Percentiles rank a stretch among this genome's conserved stretches.
These are phyloP conservation scores for Corbicula japonica DNA, from an alignment of 2,888 invertebrate species.

Conservation along the genomic window DNA sequence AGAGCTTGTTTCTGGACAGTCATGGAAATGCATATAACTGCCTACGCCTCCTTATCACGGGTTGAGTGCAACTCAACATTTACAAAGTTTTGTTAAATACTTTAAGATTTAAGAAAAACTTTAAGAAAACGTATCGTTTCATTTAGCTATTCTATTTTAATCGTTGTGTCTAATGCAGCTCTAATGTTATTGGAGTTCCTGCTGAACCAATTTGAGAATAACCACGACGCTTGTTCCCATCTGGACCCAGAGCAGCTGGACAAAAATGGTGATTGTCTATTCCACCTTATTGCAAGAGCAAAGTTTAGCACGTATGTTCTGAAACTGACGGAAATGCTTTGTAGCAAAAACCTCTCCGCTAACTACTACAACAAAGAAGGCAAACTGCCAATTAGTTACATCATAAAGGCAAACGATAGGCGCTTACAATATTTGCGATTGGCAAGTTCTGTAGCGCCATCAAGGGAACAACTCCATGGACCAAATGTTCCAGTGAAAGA, in stretches of 20 bases:
- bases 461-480: constrained; percentile 8
- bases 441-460: constrained; percentile 27
- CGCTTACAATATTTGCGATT: constrained; percentile 66
- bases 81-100: too few species aligned
- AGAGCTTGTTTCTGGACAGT: too few species aligned
- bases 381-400: constrained; percentile 73
- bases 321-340: constrained; percentile 72
- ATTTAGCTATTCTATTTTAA: too few species aligned
- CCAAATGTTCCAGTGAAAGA: constrained; percentile 1
- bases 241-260: constrained; percentile 69
- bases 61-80: too few species aligned
- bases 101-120: too few species aligned
- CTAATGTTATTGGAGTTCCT: constrained; percentile 70
- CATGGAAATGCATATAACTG: too few species aligned
- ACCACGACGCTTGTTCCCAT: constrained; percentile 61
- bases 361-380: constrained; percentile 71
- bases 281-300: constrained; percentile 68
- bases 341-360: constrained; percentile 68
- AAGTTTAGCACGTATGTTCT: constrained; percentile 64
- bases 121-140: too few species aligned
- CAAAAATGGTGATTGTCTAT: constrained; percentile 64
- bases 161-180: too few species aligned
- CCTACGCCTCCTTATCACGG: too few species aligned
- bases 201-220: constrained; percentile 64
- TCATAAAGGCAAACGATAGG: constrained; percentile 71